Conservation (phyloP, 2,113 vertebrate genomes). For the Oncorhynchus clarkii region DNA sequence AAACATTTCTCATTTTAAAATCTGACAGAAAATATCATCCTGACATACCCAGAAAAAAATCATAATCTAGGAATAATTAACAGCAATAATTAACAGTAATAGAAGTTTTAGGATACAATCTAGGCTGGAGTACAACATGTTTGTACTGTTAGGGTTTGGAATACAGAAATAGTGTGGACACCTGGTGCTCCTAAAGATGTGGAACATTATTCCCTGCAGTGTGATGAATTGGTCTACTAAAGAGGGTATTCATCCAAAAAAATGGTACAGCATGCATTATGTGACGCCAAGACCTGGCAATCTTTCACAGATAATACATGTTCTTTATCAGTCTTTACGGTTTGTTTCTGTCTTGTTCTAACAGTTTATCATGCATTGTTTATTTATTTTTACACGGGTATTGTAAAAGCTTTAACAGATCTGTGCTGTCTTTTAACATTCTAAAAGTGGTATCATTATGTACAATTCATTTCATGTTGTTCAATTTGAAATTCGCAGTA, state of each 20-base stretch:
- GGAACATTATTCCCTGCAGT: conserved; percentile 78
- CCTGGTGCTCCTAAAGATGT: conserved; percentile 74
- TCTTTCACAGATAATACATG: conserved; percentile 40
- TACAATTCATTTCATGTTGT: too few species aligned
- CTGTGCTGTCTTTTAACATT: too few species aligned
- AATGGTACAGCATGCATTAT: conserved; percentile 66
- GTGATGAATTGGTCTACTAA: conserved; percentile 81
- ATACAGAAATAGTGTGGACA: conserved; percentile 75
- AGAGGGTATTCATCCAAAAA: conserved; percentile 79
- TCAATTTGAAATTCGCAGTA: too few species aligned
- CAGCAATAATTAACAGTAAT: conserved; percentile 54
- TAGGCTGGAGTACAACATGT: conserved; percentile 65
- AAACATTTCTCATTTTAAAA: not conserved
- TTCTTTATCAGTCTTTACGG: conserved; percentile 11
- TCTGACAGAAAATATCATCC: not conserved
- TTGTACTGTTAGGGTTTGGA: conserved; percentile 68
- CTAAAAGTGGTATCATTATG: too few species aligned
- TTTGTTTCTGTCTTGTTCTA: not conserved
- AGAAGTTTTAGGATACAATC: conserved; percentile 51
- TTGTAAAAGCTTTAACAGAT: too few species aligned
- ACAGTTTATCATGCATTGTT: not conserved
- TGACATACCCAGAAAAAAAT: not conserved
- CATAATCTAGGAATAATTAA: not conserved
- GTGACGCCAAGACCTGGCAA: conserved; percentile 64
- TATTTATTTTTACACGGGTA: not conserved